Percentiles rank a stretch among this genome's conserved stretches.
Evolutionary conservation across 1,140 invertebrate genomes (phyloP).

Genomic region (Conus betulinus): DNA sequence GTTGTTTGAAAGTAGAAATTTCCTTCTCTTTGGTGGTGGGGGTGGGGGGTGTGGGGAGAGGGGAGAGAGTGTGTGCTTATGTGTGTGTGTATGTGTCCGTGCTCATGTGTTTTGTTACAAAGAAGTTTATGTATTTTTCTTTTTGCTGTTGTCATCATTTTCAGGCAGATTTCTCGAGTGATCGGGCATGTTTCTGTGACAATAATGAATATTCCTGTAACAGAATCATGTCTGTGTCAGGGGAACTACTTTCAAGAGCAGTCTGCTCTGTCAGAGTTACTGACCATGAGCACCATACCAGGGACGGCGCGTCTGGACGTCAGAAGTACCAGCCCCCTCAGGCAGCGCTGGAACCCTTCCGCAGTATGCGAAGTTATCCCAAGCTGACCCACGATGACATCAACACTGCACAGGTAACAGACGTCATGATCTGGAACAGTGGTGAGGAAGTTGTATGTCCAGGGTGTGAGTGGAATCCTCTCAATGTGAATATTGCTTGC

Average conservation of each 20-base stretch:
- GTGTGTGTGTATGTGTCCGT: too few relatives aligned
- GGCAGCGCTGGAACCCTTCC: slow-evolving; percentile 23
- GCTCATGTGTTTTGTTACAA: too few relatives aligned
- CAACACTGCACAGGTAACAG: slow-evolving; percentile 30
- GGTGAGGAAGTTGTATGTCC: neutral
- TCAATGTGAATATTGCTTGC: too few relatives aligned
- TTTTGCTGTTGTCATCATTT: too few relatives aligned
- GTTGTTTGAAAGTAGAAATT: too few relatives aligned
- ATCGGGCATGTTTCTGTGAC: too few relatives aligned
- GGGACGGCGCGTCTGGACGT: neutral
- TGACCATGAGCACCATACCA: slow-evolving; percentile 38
- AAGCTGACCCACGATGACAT: slow-evolving; percentile 26
- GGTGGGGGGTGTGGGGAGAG: too few relatives aligned
- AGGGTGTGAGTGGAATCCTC: neutral
- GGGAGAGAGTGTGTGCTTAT: too few relatives aligned
- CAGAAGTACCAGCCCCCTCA: neutral
- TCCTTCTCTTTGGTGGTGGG: too few relatives aligned
- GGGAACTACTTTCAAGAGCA: slow-evolving; percentile 44
- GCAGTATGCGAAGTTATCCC: slow-evolving; percentile 28
- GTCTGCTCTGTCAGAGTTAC: slow-evolving; percentile 39
- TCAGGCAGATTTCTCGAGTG: too few relatives aligned
- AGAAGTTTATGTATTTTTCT: too few relatives aligned
- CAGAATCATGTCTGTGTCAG: slow-evolving; percentile 19
- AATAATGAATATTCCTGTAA: too few relatives aligned
- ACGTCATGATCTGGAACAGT: neutral